These are phyloP conservation scores for Tipula helvola DNA, from an alignment of 2,888 invertebrate genomes.

Conservation along the genomic window DNA sequence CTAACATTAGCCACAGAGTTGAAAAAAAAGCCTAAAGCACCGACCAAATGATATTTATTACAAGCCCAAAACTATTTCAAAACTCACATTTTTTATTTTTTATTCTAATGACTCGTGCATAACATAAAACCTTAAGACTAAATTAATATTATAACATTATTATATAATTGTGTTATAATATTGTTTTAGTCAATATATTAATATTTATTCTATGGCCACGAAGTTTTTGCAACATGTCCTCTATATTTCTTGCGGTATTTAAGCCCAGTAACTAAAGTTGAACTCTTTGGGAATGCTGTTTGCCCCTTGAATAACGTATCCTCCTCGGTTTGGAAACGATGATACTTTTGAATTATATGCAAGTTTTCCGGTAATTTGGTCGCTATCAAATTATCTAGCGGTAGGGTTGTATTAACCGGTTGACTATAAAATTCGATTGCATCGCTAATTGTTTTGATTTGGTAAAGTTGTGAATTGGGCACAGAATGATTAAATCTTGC, in stretches of 20 bases:
- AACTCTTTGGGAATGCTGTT: slow-evolving; percentile 74
- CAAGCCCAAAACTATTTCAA: too few relatives aligned
- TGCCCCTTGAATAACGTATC: slow-evolving; percentile 61
- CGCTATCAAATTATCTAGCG: slow-evolving; percentile 56
- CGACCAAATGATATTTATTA: too few relatives aligned
- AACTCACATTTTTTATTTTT: too few relatives aligned
- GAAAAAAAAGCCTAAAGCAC: too few relatives aligned
- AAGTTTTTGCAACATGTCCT: slow-evolving; percentile 51
- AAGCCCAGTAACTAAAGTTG: slow-evolving; percentile 72
- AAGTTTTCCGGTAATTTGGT: slow-evolving; percentile 77
- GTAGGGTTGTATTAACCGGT: slow-evolving; percentile 54
- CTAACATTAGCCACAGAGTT: too few relatives aligned
- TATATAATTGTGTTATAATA: too few relatives aligned
- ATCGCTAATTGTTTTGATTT: slow-evolving; percentile 56
- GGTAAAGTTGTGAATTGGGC: slow-evolving; percentile 70
- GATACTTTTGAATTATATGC: slow-evolving; percentile 67
- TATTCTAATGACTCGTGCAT: too few relatives aligned
- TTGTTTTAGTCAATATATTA: neutral
- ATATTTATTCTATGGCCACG: slow-evolving; percentile 40
- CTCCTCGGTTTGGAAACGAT: slow-evolving; percentile 71
- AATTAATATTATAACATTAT: too few relatives aligned
- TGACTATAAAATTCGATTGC: slow-evolving; percentile 59
- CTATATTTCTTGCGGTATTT: slow-evolving; percentile 71
- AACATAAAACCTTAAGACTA: too few relatives aligned
- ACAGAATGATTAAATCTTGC: slow-evolving; percentile 61